Evolutionary conservation across 2,113 vertebrate genomes (phyloP).

Genomic region (Speoplatyrhinus poulsoni): DNA sequence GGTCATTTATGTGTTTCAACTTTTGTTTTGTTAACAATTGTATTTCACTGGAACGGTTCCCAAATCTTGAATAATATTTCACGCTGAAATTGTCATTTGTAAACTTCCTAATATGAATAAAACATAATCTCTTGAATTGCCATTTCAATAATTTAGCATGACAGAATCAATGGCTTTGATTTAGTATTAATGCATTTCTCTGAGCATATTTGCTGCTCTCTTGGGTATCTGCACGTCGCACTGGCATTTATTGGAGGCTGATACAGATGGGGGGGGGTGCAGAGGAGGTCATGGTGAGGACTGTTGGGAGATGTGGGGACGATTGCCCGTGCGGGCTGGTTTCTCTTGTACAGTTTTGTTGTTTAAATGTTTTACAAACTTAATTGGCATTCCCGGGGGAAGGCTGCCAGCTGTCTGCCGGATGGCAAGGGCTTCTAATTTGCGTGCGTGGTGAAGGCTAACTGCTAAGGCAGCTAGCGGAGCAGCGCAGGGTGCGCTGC

Average conservation of each 20-base stretch:
- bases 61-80: background rate
- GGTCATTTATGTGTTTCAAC: too few species aligned
- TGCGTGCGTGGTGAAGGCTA: slow-evolving; percentile 66
- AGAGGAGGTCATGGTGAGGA: slow-evolving; percentile 62
- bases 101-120: slow-evolving; percentile 54
- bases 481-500: slow-evolving; percentile 59
- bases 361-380: slow-evolving; percentile 85
- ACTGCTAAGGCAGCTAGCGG: slow-evolving; percentile 65
- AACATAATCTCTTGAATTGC: slow-evolving; percentile 69
- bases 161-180: slow-evolving; percentile 77
- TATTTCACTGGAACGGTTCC: background rate
- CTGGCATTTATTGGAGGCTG: slow-evolving; percentile 62
- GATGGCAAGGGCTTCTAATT: slow-evolving; percentile 80
- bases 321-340: slow-evolving; percentile 63
- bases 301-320: slow-evolving; percentile 68
- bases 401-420: slow-evolving; percentile 80
- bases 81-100: too few species aligned
- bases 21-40: too few species aligned
- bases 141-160: slow-evolving; percentile 72
- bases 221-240: slow-evolving; percentile 51
- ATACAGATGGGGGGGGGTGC: slow-evolving; percentile 72
- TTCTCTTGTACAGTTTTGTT: slow-evolving; percentile 83
- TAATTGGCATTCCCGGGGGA: slow-evolving; percentile 82
- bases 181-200: slow-evolving; percentile 74
- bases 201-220: slow-evolving; percentile 67